Evolutionary conservation across 2,797 vertebrate genomes (phyloP).

Genomic region (Pterois miles): DNA sequence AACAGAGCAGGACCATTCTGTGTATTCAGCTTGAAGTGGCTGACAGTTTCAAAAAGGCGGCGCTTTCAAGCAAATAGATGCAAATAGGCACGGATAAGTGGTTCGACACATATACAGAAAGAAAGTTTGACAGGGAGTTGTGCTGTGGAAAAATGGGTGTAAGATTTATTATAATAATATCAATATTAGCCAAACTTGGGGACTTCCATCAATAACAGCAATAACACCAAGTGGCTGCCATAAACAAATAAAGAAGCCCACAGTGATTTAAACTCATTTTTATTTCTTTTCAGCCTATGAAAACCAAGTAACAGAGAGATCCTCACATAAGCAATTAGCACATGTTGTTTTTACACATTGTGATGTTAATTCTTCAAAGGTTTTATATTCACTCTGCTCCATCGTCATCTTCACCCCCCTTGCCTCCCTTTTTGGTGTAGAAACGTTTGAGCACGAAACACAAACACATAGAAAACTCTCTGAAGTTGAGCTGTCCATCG

Average conservation of each 20-base stretch:
- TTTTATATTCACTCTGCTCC: neutral
- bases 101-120: neutral
- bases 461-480: slow-evolving; percentile 56
- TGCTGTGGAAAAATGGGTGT: neutral
- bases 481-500: slow-evolving; percentile 63
- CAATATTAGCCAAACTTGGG: neutral
- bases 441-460: slow-evolving; percentile 30
- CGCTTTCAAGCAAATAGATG: neutral
- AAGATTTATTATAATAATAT: neutral
- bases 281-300: neutral
- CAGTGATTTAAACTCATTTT: neutral
- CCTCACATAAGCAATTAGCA: neutral
- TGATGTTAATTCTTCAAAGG: neutral
- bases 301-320: too few species aligned
- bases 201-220: neutral
- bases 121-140: neutral
- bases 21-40: neutral
- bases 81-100: neutral
- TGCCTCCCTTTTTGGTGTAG: neutral
- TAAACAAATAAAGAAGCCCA: neutral
- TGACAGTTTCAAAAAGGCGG: neutral
- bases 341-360: neutral
- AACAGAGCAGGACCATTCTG: neutral
- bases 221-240: neutral
- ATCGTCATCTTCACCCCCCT: neutral